phyloP scores from a whole-genome alignment of 2,797 vertebrate species.

The Myripristis jacobus region DNA sequence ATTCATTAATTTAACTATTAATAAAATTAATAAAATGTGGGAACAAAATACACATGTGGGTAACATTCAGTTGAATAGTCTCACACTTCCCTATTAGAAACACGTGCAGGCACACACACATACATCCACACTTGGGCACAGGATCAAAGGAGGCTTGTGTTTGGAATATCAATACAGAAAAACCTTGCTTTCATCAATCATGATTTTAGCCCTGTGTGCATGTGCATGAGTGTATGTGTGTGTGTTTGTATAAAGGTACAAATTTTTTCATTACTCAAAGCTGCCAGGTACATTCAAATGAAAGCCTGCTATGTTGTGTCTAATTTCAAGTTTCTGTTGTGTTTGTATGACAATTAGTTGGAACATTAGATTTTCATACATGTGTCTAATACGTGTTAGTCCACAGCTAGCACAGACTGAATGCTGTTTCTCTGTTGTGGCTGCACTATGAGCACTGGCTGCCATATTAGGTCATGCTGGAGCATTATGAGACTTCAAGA shows the following conservation, averaged over 20 bases:
- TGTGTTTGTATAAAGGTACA: constrained; percentile 36
- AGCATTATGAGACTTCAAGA: too few relatives aligned
- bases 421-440: too few relatives aligned
- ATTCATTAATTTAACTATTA: too few relatives aligned
- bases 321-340: neutral
- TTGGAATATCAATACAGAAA: constrained; percentile 53
- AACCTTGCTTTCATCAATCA: constrained; percentile 56
- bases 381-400: too few relatives aligned
- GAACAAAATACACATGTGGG: too few relatives aligned
- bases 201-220: constrained; percentile 20
- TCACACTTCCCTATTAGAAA: constrained; percentile 23
- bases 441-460: too few relatives aligned
- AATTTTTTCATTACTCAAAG: constrained; percentile 49
- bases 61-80: too few relatives aligned
- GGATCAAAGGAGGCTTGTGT: constrained; percentile 52
- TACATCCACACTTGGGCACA: constrained; percentile 1
- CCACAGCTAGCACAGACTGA: too few relatives aligned
- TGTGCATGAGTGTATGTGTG: constrained; percentile 17
- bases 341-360: too few relatives aligned
- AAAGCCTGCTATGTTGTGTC: constrained; percentile 18
- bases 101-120: constrained; percentile 44
- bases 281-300: constrained; percentile 43
- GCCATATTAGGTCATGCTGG: too few relatives aligned
- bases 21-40: too few relatives aligned
- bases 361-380: too few relatives aligned